Evolutionary conservation across 2,113 vertebrate genomes (phyloP), one percentile per base, ranked within the genome.

Genomic region (Empidonax traillii): DNA sequence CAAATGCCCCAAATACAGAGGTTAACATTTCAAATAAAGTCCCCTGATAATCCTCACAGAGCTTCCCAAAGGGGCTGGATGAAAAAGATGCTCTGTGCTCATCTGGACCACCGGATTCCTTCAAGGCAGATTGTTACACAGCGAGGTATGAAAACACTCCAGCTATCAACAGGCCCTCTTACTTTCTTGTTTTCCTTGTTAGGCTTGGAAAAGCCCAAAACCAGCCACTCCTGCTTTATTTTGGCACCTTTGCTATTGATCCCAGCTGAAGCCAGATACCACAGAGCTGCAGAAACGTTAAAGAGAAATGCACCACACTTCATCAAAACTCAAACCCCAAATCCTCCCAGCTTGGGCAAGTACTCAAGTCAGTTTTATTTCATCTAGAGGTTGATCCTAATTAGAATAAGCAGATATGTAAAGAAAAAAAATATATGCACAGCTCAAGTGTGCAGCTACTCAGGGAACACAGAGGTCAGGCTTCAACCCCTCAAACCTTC

Each of bases 231-330:
- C 84, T 92, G 62, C 94, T 96, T 94, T 94, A 86, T 89, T 94
- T 93, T 96, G 89, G 93, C 89, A 94, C 73, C 80, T 94, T 65
- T 47, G 44, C 62, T 89, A 79, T 78, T 75, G 95, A 89, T 94
- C 73, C 69, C 84, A 91, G 78, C 87, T 85, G 89, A 80, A 95
- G 78, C 41, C 87, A 94, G 67, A 87, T 31, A 93, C 58, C 16
- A 8, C 49, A 66, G 77, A 79, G 58, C 69, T 76, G 37, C 0
- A 0, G 62, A 87, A 93, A 91, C 31, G 35, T 73, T 73, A 27
- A 56, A 68, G 56, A 67, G 39, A 85, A 72, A 62, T 30, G 58
- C 59, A 76, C 28, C 58, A 62, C 69, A 75, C 77, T 92, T 87
- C 69, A 93, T 89, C 69, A 89, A 77, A 92, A 76, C 37, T 27